Conservation (phyloP, 2,797 vertebrate genomes). For the Trematocara caparti region DNA sequence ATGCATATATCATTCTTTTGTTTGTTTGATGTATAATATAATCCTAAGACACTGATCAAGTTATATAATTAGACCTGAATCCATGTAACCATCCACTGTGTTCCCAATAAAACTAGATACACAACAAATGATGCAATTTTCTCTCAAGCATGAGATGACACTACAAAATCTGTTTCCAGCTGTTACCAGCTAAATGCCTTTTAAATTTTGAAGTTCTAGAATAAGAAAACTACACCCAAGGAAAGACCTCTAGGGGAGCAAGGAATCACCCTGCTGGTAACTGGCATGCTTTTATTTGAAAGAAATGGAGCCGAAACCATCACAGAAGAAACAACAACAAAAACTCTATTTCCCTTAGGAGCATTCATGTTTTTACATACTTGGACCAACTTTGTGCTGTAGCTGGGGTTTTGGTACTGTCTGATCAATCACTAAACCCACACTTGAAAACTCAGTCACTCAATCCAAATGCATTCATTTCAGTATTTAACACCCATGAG, state of each 20-base stretch:
- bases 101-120: not conserved
- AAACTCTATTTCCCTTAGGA: not conserved
- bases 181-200: not conserved
- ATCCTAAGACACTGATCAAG: not conserved
- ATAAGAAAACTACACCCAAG: not conserved
- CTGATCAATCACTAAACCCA: slow-evolving; percentile 32
- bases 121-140: not conserved
- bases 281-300: slow-evolving; percentile 31
- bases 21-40: not conserved
- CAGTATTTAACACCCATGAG: slow-evolving; percentile 42
- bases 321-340: not conserved
- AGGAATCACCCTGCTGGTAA: slow-evolving; percentile 9
- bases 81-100: not conserved
- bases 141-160: not conserved
- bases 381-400: not conserved
- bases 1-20: not conserved
- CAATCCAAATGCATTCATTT: slow-evolving; percentile 12
- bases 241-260: not conserved
- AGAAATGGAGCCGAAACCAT: slow-evolving; percentile 24
- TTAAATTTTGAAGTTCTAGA: not conserved
- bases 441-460: slow-evolving; percentile 10
- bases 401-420: not conserved
- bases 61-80: not conserved
- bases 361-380: not conserved
- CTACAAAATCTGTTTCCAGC: not conserved